Base-by-base conservation (phyloP, 2,113 vertebrate species). In the Ariopsis seemanni region DNA sequence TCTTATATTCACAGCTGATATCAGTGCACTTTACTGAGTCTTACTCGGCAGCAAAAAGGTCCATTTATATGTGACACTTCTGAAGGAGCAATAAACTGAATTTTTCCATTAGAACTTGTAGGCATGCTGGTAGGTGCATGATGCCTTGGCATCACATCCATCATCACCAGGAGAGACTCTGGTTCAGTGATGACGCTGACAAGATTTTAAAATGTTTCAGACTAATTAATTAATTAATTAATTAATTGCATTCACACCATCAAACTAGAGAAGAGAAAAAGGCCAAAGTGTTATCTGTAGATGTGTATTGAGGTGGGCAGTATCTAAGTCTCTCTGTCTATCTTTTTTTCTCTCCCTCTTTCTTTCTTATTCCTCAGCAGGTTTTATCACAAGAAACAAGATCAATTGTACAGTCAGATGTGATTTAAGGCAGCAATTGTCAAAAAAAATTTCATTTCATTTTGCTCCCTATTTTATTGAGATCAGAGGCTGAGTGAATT, bases 361-460 rank as follows among this genome's bases (percentile, higher is more conserved):
- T 60, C 8, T 67, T n/a, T 85, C 34, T 58, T 48, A 84, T 69
- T 86, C 55, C 58, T 75, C 86, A 84, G 75, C 55, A 27, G 62
- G 27, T 87, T 67, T 55, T 85, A 88, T 88, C 86, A 88, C 83
- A 86, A 50, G 82, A 25, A 86, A 89, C 77, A 63, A 55, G 78
- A 91, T 91, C 86, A 86, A 84, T 85, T 89, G 85, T 85, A 77
- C 71, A 86, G 77, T 89, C 88, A 78, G 87, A 88, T 81, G 63
- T 85, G 86, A 89, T 88, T 85, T 86, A 88, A 82, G 77, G 75
- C 77, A 88, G 71, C 88, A 87, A 89, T 89, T 85, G 53, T 72
- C 69, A 72, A 69, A 30, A 69, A 25, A 42, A 78, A 53, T 62
- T 60, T 85, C 71, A 87, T 90, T 83, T 88, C 77, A 69, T 75